Conservation (phyloP, 2,888 invertebrate genomes). For the Catonia carolina region DNA sequence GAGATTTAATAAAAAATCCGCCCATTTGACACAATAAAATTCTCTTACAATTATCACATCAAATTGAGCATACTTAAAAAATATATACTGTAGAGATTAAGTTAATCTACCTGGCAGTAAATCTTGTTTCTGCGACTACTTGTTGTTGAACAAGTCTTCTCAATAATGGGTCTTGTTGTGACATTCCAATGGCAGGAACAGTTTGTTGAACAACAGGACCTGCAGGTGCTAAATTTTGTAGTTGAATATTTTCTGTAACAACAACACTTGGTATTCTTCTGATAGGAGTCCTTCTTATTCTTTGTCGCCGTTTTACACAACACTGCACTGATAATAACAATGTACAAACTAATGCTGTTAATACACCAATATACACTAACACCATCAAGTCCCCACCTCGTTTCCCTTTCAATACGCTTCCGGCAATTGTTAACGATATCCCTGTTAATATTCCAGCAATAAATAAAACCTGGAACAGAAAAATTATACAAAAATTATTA, state of each 20-base stretch:
- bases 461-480: constrained; percentile 52
- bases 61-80: too few species aligned
- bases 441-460: constrained; percentile 60
- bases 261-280: constrained; percentile 23
- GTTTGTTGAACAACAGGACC: too few species aligned
- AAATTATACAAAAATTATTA: background rate
- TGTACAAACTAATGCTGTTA: constrained; percentile 56
- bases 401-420: constrained; percentile 53
- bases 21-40: too few species aligned
- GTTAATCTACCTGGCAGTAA: too few species aligned
- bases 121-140: too few species aligned
- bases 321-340: constrained; percentile 58
- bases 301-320: constrained; percentile 47
- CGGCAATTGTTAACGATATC: constrained; percentile 58
- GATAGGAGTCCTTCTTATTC: constrained; percentile 41
- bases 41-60: too few species aligned
- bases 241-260: background rate
- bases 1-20: too few species aligned
- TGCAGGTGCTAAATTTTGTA: background rate
- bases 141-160: too few species aligned
- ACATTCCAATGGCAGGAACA: too few species aligned
- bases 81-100: too few species aligned
- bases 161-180: too few species aligned
- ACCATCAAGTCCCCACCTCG: constrained; percentile 60
- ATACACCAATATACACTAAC: constrained; percentile 58